Conservation (phyloP, 1,140 invertebrate species). For the Octopus bimaculoides region DNA sequence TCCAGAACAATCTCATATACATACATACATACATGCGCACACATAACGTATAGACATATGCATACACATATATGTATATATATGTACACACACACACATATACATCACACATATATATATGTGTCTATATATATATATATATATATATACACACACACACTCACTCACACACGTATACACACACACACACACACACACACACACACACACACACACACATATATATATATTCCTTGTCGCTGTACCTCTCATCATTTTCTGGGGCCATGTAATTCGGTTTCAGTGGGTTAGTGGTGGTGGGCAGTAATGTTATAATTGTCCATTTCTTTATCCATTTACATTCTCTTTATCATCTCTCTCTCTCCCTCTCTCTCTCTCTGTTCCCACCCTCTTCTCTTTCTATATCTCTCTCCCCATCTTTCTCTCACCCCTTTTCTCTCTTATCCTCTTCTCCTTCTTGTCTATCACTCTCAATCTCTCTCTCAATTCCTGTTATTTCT, state of each 20-base stretch:
- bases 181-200: too few species aligned
- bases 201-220: too few species aligned
- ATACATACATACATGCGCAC: too few species aligned
- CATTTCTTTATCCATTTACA: background rate
- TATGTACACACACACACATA: too few species aligned
- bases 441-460: constrained; percentile 7
- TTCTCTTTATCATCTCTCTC: background rate
- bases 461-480: constrained; percentile 3
- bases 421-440: background rate
- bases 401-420: background rate
- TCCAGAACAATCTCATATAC: too few species aligned
- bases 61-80: too few species aligned
- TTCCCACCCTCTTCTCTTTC: background rate
- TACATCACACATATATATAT: too few species aligned
- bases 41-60: too few species aligned
- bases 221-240: too few species aligned
- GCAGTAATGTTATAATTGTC: background rate
- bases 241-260: background rate
- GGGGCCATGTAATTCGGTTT: background rate
- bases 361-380: background rate
- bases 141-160: too few species aligned
- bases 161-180: too few species aligned
- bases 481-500: background rate
- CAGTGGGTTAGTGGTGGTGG: background rate
- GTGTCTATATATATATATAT: too few species aligned